phyloP scores from a whole-genome alignment of 2,888 invertebrate genomes.

The Theodoxus fluviatilis region DNA sequence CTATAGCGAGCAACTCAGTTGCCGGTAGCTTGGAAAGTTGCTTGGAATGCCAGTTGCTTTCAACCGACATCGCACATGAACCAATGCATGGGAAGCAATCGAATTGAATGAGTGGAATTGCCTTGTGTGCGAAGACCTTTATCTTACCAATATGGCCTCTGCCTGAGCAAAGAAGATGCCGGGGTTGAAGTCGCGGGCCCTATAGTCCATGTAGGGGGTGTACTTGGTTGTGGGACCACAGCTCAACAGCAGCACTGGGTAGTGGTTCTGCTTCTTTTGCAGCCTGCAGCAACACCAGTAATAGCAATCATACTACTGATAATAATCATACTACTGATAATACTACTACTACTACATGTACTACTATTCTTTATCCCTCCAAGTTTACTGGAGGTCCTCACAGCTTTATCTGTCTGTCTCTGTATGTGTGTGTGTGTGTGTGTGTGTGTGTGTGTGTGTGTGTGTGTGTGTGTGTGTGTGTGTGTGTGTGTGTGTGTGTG shows the following conservation, averaged over 20 bases:
- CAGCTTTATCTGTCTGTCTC: neutral
- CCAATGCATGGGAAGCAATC: too few species aligned
- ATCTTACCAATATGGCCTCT: constrained; percentile 76
- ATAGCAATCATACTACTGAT: constrained; percentile 14
- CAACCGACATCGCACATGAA: too few species aligned
- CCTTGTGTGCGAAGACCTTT: neutral
- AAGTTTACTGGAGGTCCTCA: too few species aligned
- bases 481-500: too few species aligned
- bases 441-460: constrained; percentile 21
- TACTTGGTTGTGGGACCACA: constrained; percentile 78
- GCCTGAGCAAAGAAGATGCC: constrained; percentile 84
- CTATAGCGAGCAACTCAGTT: too few species aligned
- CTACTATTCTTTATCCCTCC: too few species aligned
- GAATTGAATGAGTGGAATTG: too few species aligned
- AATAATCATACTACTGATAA: neutral
- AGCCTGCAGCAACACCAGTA: too few species aligned
- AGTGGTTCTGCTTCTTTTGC: constrained; percentile 92
- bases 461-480: constrained; percentile 15
- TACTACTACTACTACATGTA: neutral
- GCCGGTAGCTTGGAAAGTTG: too few species aligned
- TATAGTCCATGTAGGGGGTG: constrained; percentile 82
- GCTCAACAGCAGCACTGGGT: constrained; percentile 94
- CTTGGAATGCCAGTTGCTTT: too few species aligned
- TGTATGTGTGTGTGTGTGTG: constrained; percentile 18
- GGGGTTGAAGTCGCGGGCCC: constrained; percentile 81